These are phyloP conservation scores for Coenonympha arcania DNA, from an alignment of 2,888 invertebrate species.

Conservation along the genomic window DNA sequence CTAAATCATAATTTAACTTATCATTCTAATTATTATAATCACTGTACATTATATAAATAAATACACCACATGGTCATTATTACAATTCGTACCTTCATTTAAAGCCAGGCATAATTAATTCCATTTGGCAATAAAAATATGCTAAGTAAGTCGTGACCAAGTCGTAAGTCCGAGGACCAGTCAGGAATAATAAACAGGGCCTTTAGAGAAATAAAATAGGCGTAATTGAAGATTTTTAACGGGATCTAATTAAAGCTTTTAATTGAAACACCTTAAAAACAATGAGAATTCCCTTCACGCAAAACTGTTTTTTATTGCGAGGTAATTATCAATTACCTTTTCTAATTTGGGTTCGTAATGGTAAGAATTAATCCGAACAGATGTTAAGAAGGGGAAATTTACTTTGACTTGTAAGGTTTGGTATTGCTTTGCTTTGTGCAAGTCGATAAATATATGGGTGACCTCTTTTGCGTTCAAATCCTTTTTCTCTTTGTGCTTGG, in stretches of 20 bases:
- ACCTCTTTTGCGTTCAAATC: no score
- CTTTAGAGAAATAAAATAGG: conserved; percentile 23
- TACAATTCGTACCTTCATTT: not conserved
- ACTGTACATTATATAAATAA: no score
- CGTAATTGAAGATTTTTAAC: conserved; percentile 22
- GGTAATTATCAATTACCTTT: conserved; percentile 14
- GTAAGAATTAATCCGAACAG: not conserved
- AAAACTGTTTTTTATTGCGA: conserved; percentile 11
- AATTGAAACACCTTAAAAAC: conserved; percentile 23
- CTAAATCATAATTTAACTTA: no score
- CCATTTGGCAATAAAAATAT: conserved; percentile 21
- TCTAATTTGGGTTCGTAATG: not conserved
- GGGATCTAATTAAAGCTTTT: conserved; percentile 23
- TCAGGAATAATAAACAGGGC: conserved; percentile 25
- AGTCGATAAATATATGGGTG: no score
- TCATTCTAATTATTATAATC: no score
- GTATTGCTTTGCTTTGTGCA: no score
- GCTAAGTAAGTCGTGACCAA: conserved; percentile 25
- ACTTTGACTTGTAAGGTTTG: no score
- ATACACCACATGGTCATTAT: no score
- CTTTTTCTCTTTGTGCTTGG: no score
- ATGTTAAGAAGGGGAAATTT: not conserved
- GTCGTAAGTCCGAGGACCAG: conserved; percentile 21
- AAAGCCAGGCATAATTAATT: not conserved
- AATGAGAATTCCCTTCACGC: not conserved